These are phyloP conservation scores for Chirona hameri DNA, from an alignment of 2,888 invertebrate species.

Conservation along the genomic window DNA sequence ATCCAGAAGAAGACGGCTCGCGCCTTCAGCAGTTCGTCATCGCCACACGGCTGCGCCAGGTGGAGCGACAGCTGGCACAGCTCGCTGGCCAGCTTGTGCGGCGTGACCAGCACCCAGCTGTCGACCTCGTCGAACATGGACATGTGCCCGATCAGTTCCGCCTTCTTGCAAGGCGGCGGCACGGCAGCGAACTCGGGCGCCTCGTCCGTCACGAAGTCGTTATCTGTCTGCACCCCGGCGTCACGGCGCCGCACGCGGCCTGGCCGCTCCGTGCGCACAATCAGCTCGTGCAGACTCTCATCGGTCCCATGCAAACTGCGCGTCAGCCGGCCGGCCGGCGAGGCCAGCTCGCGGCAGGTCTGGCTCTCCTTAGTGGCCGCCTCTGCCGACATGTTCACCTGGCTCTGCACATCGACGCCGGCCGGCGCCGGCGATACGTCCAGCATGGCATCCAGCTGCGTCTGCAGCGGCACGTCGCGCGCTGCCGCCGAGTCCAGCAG, in stretches of 20 bases:
- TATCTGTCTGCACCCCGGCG: conserved; percentile 43
- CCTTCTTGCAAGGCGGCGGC: conserved; percentile 43
- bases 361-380: neutral
- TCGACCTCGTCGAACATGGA: conserved; percentile 35
- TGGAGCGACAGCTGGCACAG: conserved; percentile 31
- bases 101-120: conserved; percentile 34
- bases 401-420: neutral
- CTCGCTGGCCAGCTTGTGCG: conserved; percentile 33
- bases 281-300: neutral
- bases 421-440: neutral
- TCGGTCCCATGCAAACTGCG: neutral
- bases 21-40: conserved; percentile 42
- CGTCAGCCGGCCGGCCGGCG: neutral
- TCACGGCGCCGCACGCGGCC: conserved; percentile 33
- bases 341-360: neutral
- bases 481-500: neutral
- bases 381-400: neutral
- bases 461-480: too few species aligned
- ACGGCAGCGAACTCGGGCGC: conserved; percentile 43
- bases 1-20: conserved; percentile 44
- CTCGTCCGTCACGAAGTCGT: conserved; percentile 43
- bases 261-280: conserved; percentile 31
- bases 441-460: neutral
- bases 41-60: conserved; percentile 33
- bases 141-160: conserved; percentile 40